phyloP scores from a whole-genome alignment of 1,140 invertebrate genomes.

The Listronotus oregonensis region DNA sequence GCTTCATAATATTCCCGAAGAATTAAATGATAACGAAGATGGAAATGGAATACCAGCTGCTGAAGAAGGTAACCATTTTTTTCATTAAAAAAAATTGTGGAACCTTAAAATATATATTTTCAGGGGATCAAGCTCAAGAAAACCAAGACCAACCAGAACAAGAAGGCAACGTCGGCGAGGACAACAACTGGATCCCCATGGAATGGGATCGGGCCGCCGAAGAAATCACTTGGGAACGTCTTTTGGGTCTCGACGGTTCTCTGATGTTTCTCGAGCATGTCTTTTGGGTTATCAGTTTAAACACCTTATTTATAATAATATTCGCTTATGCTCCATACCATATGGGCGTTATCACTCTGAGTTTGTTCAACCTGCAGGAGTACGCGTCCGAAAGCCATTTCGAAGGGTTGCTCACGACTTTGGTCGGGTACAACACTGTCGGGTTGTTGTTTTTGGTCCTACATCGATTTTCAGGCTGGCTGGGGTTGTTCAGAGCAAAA shows the following conservation, averaged over 20 bases:
- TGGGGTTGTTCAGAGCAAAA: conserved; percentile 80
- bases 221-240: conserved; percentile 96
- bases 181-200: conserved; percentile 97
- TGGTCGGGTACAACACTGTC: conserved; percentile 92
- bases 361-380: conserved; percentile 76
- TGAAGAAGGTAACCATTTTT: conserved; percentile 27
- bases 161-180: conserved; percentile 70
- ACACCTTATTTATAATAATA: conserved; percentile 94
- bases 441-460: conserved; percentile 82
- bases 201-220: conserved; percentile 98
- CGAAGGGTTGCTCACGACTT: conserved; percentile 89
- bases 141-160: conserved; percentile 45
- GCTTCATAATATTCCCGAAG: conserved; percentile 43
- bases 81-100: too few relatives aligned
- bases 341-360: conserved; percentile 86
- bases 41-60: conserved; percentile 20
- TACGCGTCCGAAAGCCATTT: conserved; percentile 81
- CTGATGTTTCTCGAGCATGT: conserved; percentile 97
- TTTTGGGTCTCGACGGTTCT: conserved; percentile 95
- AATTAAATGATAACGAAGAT: conserved; percentile 41
- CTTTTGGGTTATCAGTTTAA: conserved; percentile 98
- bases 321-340: conserved; percentile 96
- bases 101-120: conserved; percentile 13
- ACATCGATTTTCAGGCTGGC: conserved; percentile 76
- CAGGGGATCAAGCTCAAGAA: conserved; percentile 33